Conservation (phyloP, 2,113 vertebrate genomes). For the Alces alces region DNA sequence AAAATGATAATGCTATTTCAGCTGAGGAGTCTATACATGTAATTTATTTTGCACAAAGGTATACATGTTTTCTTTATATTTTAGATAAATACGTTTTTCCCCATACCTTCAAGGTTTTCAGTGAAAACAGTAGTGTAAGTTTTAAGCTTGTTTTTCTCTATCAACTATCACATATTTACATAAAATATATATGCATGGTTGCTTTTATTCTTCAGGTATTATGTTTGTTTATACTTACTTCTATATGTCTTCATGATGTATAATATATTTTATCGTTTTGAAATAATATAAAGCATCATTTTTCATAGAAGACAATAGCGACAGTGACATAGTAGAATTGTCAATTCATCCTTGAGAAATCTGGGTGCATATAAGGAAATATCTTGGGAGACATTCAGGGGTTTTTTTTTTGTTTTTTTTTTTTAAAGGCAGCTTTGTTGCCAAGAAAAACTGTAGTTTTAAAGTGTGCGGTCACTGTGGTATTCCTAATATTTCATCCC, state of each 20-base stretch:
- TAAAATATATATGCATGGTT: not conserved
- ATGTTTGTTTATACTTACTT: not conserved
- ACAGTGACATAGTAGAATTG: not conserved
- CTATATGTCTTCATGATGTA: not conserved
- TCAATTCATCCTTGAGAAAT: conserved; percentile 30
- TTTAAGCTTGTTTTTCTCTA: not conserved
- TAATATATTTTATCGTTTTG: not conserved
- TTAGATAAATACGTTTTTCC: not conserved
- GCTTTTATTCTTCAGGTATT: not conserved
- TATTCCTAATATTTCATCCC: not conserved
- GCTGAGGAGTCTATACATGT: not conserved
- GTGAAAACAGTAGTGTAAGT: not conserved
- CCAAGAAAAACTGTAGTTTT: not conserved
- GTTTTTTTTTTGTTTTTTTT: not conserved
- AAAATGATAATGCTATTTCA: not conserved
- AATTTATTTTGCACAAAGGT: conserved; percentile 26
- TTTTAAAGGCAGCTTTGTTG: not conserved
- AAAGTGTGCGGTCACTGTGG: not conserved
- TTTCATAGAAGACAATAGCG: not conserved
- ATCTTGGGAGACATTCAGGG: not conserved
- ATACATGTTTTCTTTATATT: conserved; percentile 7
- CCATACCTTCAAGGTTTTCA: not conserved
- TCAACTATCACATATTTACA: conserved; percentile 4
- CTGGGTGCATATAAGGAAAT: not conserved
- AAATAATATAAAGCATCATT: not conserved